Conservation (phyloP, 2,888 invertebrate species). For the Chrysina gloriosa region DNA sequence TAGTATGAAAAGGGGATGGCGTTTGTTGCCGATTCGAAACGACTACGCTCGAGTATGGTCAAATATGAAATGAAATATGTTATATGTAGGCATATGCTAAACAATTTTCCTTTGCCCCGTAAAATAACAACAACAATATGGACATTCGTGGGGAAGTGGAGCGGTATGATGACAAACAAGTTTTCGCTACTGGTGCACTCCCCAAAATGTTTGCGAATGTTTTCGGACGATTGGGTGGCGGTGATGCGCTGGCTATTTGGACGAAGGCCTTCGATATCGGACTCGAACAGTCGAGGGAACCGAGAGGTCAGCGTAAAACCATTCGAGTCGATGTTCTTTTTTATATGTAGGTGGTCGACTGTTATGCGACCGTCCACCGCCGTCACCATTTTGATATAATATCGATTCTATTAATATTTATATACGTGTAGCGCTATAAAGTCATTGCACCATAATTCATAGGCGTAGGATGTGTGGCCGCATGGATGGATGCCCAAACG, state of each 20-base stretch:
- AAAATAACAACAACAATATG: not conserved
- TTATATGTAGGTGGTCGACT: not conserved
- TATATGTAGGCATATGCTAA: not conserved
- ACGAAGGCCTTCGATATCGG: too few species aligned
- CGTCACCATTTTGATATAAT: not conserved
- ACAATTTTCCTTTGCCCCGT: not conserved
- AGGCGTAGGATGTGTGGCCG: not conserved
- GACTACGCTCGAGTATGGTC: conserved; percentile 54
- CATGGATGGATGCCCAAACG: not conserved
- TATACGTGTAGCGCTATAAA: conserved; percentile 9
- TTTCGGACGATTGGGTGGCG: too few species aligned
- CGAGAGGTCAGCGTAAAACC: not conserved
- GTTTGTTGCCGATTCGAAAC: conserved; percentile 51
- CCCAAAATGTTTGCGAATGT: too few species aligned
- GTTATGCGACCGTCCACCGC: too few species aligned
- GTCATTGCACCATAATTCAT: conserved; percentile 1
- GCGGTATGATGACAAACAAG: too few species aligned
- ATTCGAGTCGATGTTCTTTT: not conserved
- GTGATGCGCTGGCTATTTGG: too few species aligned
- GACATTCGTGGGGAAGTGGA: not conserved
- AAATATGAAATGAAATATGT: conserved; percentile 38
- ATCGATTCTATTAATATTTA: conserved; percentile 23
- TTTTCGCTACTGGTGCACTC: too few species aligned
- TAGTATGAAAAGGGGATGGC: conserved; percentile 54
- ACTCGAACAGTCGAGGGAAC: too few species aligned